Conservation (phyloP, 2,888 invertebrate species). For the Cheilosia urbana region DNA sequence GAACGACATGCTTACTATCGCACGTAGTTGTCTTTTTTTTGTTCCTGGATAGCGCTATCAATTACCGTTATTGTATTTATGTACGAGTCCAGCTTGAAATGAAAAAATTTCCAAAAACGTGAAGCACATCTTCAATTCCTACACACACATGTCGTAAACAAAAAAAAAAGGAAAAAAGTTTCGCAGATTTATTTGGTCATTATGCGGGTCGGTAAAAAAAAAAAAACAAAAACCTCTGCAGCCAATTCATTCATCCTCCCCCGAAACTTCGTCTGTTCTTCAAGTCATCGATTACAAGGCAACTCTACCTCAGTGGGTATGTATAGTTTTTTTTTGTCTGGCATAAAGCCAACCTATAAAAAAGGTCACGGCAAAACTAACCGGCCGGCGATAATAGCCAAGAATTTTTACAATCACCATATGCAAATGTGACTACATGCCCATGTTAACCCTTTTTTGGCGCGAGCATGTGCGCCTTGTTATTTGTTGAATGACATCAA, state of each 20-base stretch:
- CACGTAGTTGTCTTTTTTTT: not conserved
- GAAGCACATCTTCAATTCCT: conserved; percentile 20
- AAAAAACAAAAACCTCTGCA: conserved; percentile 21
- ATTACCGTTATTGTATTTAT: not conserved
- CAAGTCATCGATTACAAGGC: conserved; percentile 35
- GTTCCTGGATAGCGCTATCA: not conserved
- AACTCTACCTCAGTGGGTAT: conserved; percentile 6
- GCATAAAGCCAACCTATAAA: conserved; percentile 15
- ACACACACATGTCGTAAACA: conserved; percentile 19
- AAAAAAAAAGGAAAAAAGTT: not conserved
- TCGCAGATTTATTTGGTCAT: conserved; percentile 56
- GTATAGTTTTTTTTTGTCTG: conserved; percentile 29
- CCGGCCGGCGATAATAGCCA: conserved; percentile 19
- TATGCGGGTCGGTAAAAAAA: conserved; percentile 33
- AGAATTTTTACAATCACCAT: conserved; percentile 35
- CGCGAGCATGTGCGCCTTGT: conserved; percentile 36
- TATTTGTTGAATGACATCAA: conserved; percentile 36
- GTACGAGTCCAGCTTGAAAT: not conserved
- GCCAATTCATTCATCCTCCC: conserved; percentile 20
- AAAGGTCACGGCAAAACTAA: conserved; percentile 48
- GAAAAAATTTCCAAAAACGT: conserved; percentile 14
- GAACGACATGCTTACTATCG: no score
- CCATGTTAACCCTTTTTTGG: conserved; percentile 39
- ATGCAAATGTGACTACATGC: not conserved
- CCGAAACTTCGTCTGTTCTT: conserved; percentile 26